These are phyloP conservation scores for Propsilocerus akamusi DNA, from an alignment of 1,140 invertebrate genomes.

Conservation along the genomic window DNA sequence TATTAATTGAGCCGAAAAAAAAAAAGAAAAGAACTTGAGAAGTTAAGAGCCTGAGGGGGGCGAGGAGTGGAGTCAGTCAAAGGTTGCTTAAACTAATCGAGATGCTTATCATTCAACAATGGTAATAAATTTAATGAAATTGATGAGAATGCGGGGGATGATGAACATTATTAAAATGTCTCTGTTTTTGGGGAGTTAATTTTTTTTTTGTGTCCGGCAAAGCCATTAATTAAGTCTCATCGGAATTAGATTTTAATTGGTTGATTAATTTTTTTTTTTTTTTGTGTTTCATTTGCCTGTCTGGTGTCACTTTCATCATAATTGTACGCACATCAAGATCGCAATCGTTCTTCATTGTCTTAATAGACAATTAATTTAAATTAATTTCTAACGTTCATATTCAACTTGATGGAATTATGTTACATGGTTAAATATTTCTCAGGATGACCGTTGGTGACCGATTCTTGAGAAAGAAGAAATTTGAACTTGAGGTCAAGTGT, in stretches of 20 bases:
- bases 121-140: constrained; percentile 1
- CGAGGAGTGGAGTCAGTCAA: not conserved
- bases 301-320: too few relatives aligned
- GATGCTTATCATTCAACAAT: not conserved
- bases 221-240: not conserved
- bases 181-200: too few relatives aligned
- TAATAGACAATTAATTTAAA: too few relatives aligned
- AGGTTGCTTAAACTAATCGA: not conserved
- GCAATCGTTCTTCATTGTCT: too few relatives aligned
- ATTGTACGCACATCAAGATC: too few relatives aligned
- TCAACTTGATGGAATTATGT: too few relatives aligned
- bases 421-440: too few relatives aligned
- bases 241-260: not conserved
- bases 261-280: constrained; percentile 2
- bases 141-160: not conserved
- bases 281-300: too few relatives aligned
- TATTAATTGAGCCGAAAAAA: not conserved
- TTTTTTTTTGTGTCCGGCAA: too few relatives aligned
- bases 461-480: not conserved
- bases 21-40: not conserved
- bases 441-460: not conserved
- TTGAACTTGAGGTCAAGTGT: constrained; percentile 4
- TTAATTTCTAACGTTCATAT: too few relatives aligned
- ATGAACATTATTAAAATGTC: not conserved
- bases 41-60: too few relatives aligned